Evolutionary conservation across 2,888 invertebrate genomes (phyloP).

Genomic region (Hyles lineata): DNA sequence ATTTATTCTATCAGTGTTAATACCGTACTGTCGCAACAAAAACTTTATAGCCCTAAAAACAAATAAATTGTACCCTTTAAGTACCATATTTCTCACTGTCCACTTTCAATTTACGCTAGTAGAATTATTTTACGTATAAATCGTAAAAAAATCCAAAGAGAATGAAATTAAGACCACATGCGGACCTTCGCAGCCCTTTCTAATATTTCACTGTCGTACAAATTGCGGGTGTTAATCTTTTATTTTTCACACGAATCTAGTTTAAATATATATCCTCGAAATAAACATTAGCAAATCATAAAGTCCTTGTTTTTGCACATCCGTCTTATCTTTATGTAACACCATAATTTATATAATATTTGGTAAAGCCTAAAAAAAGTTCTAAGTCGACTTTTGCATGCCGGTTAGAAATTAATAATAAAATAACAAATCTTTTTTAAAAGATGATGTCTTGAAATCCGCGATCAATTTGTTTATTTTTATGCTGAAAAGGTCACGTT

Average conservation of each 20-base stretch:
- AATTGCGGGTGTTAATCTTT: neutral
- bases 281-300: neutral
- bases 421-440: too few relatives aligned
- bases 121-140: neutral
- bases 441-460: too few relatives aligned
- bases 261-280: neutral
- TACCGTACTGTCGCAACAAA: neutral
- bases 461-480: too few relatives aligned
- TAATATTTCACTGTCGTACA: conserved; percentile 2
- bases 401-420: too few relatives aligned
- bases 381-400: too few relatives aligned
- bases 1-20: neutral
- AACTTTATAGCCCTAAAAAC: neutral
- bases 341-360: too few relatives aligned
- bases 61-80: conserved; percentile 5
- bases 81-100: conserved; percentile 1
- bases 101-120: neutral
- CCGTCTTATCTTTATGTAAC: too few relatives aligned
- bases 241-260: neutral
- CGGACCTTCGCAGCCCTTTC: neutral
- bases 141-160: neutral
- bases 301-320: too few relatives aligned
- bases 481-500: too few relatives aligned
- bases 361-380: too few relatives aligned
- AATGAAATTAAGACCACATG: conserved; percentile 10